phyloP scores from a whole-genome alignment of 2,888 invertebrate genomes.

The Clunio marinus region DNA sequence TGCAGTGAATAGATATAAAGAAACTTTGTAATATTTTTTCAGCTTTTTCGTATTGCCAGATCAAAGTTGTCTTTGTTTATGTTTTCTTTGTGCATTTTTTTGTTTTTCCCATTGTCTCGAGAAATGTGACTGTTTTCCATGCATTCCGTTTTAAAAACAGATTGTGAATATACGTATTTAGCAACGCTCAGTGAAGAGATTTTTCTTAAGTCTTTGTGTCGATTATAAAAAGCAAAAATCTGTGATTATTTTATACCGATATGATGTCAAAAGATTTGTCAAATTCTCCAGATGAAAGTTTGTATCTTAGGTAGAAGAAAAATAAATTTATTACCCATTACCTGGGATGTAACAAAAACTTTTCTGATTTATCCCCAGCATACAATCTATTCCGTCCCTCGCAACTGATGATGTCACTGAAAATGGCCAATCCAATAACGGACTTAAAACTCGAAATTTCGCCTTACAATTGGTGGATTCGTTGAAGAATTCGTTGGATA shows the following conservation, averaged over 20 bases:
- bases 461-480: not conserved
- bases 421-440: too few species aligned
- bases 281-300: constrained; percentile 17
- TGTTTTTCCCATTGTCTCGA: not conserved
- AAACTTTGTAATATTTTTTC: too few species aligned
- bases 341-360: too few species aligned
- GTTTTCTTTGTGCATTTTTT: not conserved
- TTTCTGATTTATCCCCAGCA: not conserved
- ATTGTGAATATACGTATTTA: not conserved
- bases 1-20: too few species aligned
- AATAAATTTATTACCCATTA: too few species aligned
- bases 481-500: constrained; percentile 53
- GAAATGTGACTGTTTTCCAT: not conserved
- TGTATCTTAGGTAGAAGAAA: constrained; percentile 32
- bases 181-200: not conserved
- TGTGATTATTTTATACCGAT: too few species aligned
- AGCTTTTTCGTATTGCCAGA: too few species aligned
- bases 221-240: not conserved
- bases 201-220: not conserved
- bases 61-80: constrained; percentile 6
- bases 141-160: not conserved
- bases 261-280: constrained; percentile 1
- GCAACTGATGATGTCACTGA: constrained; percentile 12
- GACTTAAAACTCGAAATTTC: constrained; percentile 22
- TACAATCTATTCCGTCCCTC: constrained; percentile 26